Base-by-base conservation (phyloP, 2,113 vertebrate genomes). In the Sceloporus undulatus region DNA sequence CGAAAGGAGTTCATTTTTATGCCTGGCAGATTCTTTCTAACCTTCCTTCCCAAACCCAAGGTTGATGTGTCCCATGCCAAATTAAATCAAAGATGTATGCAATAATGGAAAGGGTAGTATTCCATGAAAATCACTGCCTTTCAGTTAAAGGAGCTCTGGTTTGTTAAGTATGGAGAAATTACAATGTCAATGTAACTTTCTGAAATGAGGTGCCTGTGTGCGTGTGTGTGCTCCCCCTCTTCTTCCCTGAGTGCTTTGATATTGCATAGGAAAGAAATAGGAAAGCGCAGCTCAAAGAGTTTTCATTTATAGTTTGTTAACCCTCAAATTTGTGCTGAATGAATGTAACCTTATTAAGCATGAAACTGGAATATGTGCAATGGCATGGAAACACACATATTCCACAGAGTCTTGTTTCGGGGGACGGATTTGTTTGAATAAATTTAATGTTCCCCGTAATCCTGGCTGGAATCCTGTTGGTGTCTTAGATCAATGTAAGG, bases 41-140 rank as follows among this genome's bases (percentile, higher is more conserved):
- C 96, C n/a, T 96, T 96, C 91, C 90, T 92, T 96, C 92, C 85
- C 82, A 85, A 92, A 95, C 93, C 94, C 96, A 96, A 96, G 96
- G 96, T 95, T 94, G 96, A 88, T 91, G 93, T 0, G 84, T 94
- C 96, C 95, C 91, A 89, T 88, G 94, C 93, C 96, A 95, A 94
- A 97, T 96, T 85, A 95, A 96, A 89, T 84, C 71, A 75, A 94
- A 95, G 96, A 94, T 89, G 93, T 91, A 84, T 82, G 94, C 94
- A 88, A 89, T 91, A n/a, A 94, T 93, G 93, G 91, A 94, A 95
- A 94, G 94, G n/a, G 94, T 88, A 95, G 93, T 88, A 95, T 95
- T 94, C 95, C 96, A 94, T 94, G 94, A 96, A 94, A 96, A 93
- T 83, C 38, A 90, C 83, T 82, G 59, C 93, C 95, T 94, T 96